Evolutionary conservation across 2,888 invertebrate genomes (phyloP).

Genomic region (Zaprionus obscuricornis): DNA sequence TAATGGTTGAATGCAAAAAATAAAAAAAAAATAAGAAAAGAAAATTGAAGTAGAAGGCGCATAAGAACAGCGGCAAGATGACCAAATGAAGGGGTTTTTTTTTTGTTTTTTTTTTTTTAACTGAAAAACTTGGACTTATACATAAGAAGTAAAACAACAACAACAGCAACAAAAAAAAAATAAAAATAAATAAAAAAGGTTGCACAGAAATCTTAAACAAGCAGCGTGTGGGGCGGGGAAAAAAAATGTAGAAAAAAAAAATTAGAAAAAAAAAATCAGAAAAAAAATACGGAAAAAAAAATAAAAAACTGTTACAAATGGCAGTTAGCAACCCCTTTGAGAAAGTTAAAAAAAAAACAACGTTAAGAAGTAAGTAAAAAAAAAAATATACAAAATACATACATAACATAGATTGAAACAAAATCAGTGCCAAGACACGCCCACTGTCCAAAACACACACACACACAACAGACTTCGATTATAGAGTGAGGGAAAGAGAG

Average conservation of each 20-base stretch:
- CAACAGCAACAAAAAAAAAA: slow-evolving; percentile 13
- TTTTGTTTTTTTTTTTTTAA: not conserved
- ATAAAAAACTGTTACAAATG: slow-evolving; percentile 55
- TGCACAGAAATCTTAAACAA: no score
- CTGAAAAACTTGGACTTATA: slow-evolving; percentile 56
- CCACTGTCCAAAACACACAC: no score
- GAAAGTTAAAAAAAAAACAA: slow-evolving; percentile 22
- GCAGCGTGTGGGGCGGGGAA: no score
- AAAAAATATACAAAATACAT: no score
- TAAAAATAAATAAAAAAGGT: slow-evolving; percentile 1
- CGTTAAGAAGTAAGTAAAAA: slow-evolving; percentile 8
- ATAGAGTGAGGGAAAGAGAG: slow-evolving; percentile 25
- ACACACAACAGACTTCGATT: slow-evolving; percentile 38
- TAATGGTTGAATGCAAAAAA: no score
- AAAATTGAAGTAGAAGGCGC: slow-evolving; percentile 25
- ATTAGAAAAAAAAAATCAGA: slow-evolving; percentile 20
- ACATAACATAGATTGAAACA: no score
- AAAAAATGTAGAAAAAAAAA: slow-evolving; percentile 60
- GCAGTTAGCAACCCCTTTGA: slow-evolving; percentile 45
- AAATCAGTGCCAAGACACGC: slow-evolving; percentile 39
- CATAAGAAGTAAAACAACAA: no score
- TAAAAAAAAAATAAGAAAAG: no score
- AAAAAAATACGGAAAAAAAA: not conserved
- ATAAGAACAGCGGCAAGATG: not conserved
- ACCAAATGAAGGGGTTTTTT: not conserved